Percentiles rank a stretch among this genome's conserved stretches.
These are phyloP conservation scores for Euborellia annulipes DNA, from an alignment of 1,140 invertebrate species.

Conservation along the genomic window DNA sequence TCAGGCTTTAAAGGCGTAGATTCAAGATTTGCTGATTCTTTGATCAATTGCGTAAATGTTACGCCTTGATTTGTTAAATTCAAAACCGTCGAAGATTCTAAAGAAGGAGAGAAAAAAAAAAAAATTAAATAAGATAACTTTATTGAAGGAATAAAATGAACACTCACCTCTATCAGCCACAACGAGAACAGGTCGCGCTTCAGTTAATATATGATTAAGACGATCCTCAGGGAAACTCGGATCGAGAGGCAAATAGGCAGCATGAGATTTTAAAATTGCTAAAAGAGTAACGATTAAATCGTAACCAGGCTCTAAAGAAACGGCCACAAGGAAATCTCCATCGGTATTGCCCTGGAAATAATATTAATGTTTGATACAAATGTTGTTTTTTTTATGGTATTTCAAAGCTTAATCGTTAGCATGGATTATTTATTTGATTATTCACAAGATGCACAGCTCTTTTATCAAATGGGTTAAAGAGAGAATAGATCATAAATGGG, in stretches of 20 bases:
- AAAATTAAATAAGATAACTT: too few relatives aligned
- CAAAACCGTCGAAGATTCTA: not conserved
- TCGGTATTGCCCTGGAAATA: slow-evolving; percentile 39
- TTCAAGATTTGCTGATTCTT: too few relatives aligned
- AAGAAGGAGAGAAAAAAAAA: not conserved
- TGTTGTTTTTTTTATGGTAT: too few relatives aligned
- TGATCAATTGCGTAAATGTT: not conserved
- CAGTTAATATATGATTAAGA: slow-evolving; percentile 57
- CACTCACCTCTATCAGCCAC: slow-evolving; percentile 38
- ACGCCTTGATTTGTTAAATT: not conserved
- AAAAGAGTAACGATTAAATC: slow-evolving; percentile 49
- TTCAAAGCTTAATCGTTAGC: too few relatives aligned
- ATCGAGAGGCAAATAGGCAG: slow-evolving; percentile 68
- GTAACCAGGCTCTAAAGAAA: slow-evolving; percentile 59
- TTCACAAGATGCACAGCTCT: too few relatives aligned
- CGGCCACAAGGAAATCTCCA: slow-evolving; percentile 49
- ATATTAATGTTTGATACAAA: too few relatives aligned
- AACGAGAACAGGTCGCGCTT: slow-evolving; percentile 52
- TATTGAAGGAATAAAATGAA: not conserved
- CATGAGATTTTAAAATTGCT: slow-evolving; percentile 63
- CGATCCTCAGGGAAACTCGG: slow-evolving; percentile 53
- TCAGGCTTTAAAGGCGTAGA: not conserved
- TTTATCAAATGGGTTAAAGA: too few relatives aligned
- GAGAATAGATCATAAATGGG: too few relatives aligned
- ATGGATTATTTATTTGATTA: too few relatives aligned